Evolutionary conservation across 2,113 vertebrate species (phyloP), one percentile per base, ranked within the genome.

Genomic region (Mormyrus iriodes): DNA sequence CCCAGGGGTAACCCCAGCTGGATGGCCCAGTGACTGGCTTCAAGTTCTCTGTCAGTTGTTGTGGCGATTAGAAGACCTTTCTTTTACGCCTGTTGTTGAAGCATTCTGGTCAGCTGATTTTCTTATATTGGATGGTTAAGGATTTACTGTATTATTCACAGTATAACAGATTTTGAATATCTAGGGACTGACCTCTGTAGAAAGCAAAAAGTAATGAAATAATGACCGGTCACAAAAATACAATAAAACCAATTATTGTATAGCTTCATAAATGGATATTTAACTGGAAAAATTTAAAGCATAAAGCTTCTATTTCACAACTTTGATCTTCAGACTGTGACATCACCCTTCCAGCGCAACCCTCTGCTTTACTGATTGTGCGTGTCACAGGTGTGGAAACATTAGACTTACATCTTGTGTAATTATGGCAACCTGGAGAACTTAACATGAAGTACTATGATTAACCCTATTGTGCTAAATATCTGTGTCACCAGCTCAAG

Each of bases 391-490:
- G 51, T 27, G 31, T 86, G 27, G 85, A 53, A 84, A 7, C n/a
- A 55, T 53, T 53, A 31, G 31, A 35, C 85, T 48, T 53, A 21
- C 48, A 53, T 86, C 85, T 9, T 53, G 49, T 86, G 85, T 35
- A 35, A 53, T 86, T 86, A 53, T 39, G 24, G 27, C 19, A 53
- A 53, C 51, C 49, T 35, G 51, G 85, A 10, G 21, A 86, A 86
- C 51, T 86, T 86, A 24, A 86, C 48, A 55, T 39, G n/a, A 53
- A 53, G 85, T 31, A 31, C 85, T 53, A 48, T 35, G 49, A 55
- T 53, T 52, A 21, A 79, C n/a, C 85, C n/a, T n/a, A 86, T 86
- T 52, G 27, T 86, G 85, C 51, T 53, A 53, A 86, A 31, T 39
- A 53, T 35, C 49, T 53, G n/a, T 52, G 85, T 86, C 19, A 24